Evolutionary conservation across 2,797 vertebrate species (phyloP).

Genomic region (Siniperca scherzeri): DNA sequence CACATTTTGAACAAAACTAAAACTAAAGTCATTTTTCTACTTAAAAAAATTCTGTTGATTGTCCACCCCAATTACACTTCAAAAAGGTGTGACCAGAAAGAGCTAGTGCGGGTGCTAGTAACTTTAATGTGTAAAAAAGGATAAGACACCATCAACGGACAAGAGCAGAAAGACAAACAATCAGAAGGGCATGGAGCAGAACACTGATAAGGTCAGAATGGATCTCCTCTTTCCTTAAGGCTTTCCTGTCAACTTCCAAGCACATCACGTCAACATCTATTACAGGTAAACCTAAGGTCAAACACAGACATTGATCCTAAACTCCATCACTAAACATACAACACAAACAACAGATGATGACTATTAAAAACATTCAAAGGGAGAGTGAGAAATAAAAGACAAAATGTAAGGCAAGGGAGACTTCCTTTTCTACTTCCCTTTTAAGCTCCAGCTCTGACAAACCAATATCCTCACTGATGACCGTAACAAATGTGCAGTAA

Average conservation of each 20-base stretch:
- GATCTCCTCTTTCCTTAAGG: conserved; percentile 45
- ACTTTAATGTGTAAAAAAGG: neutral
- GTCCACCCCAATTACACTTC: neutral
- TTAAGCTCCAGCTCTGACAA: conserved; percentile 38
- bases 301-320: conserved; percentile 34
- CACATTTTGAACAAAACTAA: neutral
- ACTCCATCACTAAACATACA: neutral
- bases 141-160: neutral
- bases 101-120: neutral
- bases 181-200: conserved; percentile 15
- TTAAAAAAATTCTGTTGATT: no score
- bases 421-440: neutral
- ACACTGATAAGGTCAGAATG: conserved; percentile 60
- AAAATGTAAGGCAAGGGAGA: neutral
- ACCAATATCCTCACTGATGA: conserved; percentile 28
- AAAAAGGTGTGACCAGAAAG: neutral
- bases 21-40: no score
- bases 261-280: conserved; percentile 57
- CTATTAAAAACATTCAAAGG: neutral
- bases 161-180: conserved; percentile 25
- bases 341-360: conserved; percentile 12
- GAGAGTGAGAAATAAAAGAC: neutral
- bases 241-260: conserved; percentile 44
- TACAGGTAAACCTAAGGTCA: conserved; percentile 37
- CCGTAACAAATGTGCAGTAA: conserved; percentile 26